Evolutionary conservation across 2,113 vertebrate species (phyloP), one percentile per base, ranked within the genome.

Genomic region (Tetraodon nigroviridis): DNA sequence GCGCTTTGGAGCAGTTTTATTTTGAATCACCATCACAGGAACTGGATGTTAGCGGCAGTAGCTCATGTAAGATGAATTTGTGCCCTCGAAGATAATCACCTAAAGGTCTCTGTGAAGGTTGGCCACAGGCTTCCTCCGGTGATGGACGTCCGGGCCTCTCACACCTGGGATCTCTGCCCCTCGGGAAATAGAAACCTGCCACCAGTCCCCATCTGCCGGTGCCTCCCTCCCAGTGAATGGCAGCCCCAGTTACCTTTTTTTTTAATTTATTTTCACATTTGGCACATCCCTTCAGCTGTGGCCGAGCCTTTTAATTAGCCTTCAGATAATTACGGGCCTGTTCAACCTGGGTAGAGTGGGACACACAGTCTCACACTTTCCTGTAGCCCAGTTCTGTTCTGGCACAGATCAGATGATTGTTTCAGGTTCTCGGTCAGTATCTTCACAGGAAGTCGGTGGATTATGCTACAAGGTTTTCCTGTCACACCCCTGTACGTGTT

Each of bases 271-370:
- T 64, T 16, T 53, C 61, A 67, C 59, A 58, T 69, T 51, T 61
- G 46, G 48, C 62, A 20, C 57, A 27, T 53, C 64, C 79, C 61
- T 56, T 61, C 88, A 89, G 87, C 84, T 89, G 88, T 62, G 76
- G 56, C 75, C 67, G 55, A 67, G 61, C 52, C 67, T 77, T 80
- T 82, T 86, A 91, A 88, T 91, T 87, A 89, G 86, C 74, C 69
- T 55, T 61, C 84, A 73, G 76, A 83, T 89, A 87, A 89, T 89
- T 87, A 67, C 68, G 58, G 21, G 74, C 73, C 79, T 84, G 84
- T 84, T 85, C 83, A 88, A 87, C 76, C 67, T 58, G 37, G 58
- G 59, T 65, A 44, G 67, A 82, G 5, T 74, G 85, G 86, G 86
- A 86, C 22, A 24, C 19, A 1, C 29, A 18, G 53, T 74, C 73